Evolutionary conservation across 2,113 vertebrate genomes (phyloP).

Genomic region (Odocoileus virginianus): DNA sequence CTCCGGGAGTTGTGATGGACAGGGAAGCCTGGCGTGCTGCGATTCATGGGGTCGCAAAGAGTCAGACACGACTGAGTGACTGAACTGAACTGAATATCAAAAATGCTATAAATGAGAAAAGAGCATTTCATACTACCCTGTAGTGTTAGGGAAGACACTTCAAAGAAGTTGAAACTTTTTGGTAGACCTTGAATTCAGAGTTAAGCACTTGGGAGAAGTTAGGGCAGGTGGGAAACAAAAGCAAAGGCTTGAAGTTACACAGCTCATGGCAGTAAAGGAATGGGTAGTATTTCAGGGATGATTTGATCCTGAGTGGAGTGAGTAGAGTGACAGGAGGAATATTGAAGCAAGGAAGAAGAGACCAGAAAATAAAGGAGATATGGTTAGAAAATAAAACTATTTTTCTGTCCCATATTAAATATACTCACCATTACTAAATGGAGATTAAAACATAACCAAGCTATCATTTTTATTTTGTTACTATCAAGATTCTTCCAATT

Average conservation of each 20-base stretch:
- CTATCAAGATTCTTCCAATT: background rate
- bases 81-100: background rate
- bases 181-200: background rate
- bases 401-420: background rate
- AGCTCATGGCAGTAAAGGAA: background rate
- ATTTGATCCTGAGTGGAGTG: background rate
- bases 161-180: background rate
- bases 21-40: too few species aligned
- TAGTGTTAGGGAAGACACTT: background rate
- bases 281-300: background rate
- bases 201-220: background rate
- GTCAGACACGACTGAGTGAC: too few species aligned
- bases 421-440: background rate
- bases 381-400: background rate
- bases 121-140: background rate
- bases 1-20: too few species aligned
- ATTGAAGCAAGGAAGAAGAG: background rate
- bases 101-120: background rate
- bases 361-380: background rate
- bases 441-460: background rate
- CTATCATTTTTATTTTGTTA: background rate
- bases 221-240: background rate
- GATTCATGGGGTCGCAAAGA: too few species aligned
- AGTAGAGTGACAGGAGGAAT: fast-evolving
- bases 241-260: background rate